Percentiles rank a stretch among this genome's conserved stretches.
These are phyloP conservation scores for Galago senegalensis DNA, from an alignment of 2,797 vertebrate species.

Conservation along the genomic window DNA sequence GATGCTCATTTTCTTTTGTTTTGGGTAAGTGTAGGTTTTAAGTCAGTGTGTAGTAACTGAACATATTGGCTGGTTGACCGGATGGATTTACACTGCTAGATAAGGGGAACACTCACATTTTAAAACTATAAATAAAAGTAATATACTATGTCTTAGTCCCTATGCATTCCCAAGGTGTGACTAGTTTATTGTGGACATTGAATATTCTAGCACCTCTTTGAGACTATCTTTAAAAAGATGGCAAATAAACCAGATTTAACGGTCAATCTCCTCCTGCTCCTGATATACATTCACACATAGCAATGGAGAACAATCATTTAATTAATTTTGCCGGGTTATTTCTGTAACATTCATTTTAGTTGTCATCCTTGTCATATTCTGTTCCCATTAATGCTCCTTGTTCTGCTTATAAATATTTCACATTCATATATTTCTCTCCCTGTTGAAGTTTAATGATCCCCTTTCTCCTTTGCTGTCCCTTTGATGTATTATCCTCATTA, in stretches of 20 bases:
- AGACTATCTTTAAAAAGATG: neutral
- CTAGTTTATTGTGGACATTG: neutral
- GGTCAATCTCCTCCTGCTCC: neutral
- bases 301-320: neutral
- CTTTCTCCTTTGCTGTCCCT: constrained; percentile 58
- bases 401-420: constrained; percentile 48
- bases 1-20: neutral
- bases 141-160: neutral
- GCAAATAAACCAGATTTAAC: neutral
- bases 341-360: neutral
- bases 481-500: constrained; percentile 67
- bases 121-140: neutral
- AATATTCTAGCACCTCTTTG: neutral
- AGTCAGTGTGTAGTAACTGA: constrained; percentile 9
- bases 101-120: neutral
- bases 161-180: neutral
- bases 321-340: neutral
- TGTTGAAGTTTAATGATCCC: constrained; percentile 34
- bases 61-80: neutral
- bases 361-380: neutral
- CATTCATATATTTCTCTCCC: constrained; percentile 13
- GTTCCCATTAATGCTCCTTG: neutral
- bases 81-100: neutral
- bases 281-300: neutral
- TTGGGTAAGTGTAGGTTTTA: neutral